Base-by-base conservation (phyloP, 2,888 invertebrate genomes). In the Ecliptopera silaceata region DNA sequence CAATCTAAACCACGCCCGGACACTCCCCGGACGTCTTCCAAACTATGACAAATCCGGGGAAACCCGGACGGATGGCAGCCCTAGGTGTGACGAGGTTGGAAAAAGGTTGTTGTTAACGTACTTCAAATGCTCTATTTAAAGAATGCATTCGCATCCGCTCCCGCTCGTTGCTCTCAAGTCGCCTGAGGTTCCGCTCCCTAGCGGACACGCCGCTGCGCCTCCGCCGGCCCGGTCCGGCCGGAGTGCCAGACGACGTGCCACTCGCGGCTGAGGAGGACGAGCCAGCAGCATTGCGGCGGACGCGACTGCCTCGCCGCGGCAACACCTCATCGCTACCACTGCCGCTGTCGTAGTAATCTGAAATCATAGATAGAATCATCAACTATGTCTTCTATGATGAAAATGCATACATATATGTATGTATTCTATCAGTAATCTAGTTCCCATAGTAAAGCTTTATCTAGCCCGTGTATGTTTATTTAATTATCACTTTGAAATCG, bases 81-180 rank as follows among this genome's bases (percentile, higher is more conserved):
- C n/a, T n/a, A n/a, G n/a, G n/a, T n/a, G n/a, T n/a, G n/a, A n/a
- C n/a, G n/a, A n/a, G n/a, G n/a, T n/a, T n/a, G n/a, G n/a, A n/a
- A n/a, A n/a, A n/a, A n/a, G n/a, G n/a, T n/a, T n/a, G n/a, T n/a
- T n/a, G n/a, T n/a, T n/a, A n/a, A 56, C 41, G 43, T 49, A 51
- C 42, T 36, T 51, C 51, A 10, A 48, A 48, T 0, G 48, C 48
- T 15, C 48, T 17, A 26, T 97, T 97, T 55, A 97, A 92, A 49
- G 96, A 96, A 82, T 97, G 97, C 97, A 97, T 97, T 71, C 97
- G 92, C 95, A 97, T 96, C 56, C 97, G 92, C 85, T 97, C 97
- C 49, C 97, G 92, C 82, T 97, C 97, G 82, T 97, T 97, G 83
- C 97, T 97, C 86, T 97, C 97, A 48, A 97, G 92, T 55, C 97